Evolutionary conservation across 2,888 invertebrate genomes (phyloP).

Genomic region (Rotaria sp.): DNA sequence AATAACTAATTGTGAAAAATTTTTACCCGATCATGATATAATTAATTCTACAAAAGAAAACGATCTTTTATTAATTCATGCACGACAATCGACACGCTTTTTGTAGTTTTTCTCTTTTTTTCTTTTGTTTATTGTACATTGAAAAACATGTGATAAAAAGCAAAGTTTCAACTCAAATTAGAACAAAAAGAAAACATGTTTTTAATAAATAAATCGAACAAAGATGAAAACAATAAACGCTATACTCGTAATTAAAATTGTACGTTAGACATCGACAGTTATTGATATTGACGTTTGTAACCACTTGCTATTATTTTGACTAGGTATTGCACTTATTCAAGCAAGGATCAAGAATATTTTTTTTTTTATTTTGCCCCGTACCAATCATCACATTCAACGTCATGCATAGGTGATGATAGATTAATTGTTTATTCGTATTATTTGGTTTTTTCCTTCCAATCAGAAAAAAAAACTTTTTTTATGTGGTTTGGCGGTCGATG

Average conservation of each 20-base stretch:
- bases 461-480: background rate
- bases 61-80: constrained; percentile 1
- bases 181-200: background rate
- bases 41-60: background rate
- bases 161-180: background rate
- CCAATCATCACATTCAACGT: background rate
- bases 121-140: background rate
- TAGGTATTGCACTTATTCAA: background rate
- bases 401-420: background rate
- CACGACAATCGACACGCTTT: background rate
- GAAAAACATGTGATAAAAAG: background rate
- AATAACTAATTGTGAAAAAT: constrained; percentile 13
- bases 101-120: background rate
- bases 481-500: constrained; percentile 17
- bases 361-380: background rate
- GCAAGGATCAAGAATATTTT: background rate
- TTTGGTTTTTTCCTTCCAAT: background rate
- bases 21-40: constrained; percentile 29
- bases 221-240: background rate
- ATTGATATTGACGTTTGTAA: background rate
- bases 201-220: background rate
- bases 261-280: too few relatives aligned
- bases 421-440: background rate
- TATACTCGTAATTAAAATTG: background rate
- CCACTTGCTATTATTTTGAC: background rate